Conservation (phyloP, 1,140 invertebrate species). For the Rhynchophorus ferrugineus region DNA sequence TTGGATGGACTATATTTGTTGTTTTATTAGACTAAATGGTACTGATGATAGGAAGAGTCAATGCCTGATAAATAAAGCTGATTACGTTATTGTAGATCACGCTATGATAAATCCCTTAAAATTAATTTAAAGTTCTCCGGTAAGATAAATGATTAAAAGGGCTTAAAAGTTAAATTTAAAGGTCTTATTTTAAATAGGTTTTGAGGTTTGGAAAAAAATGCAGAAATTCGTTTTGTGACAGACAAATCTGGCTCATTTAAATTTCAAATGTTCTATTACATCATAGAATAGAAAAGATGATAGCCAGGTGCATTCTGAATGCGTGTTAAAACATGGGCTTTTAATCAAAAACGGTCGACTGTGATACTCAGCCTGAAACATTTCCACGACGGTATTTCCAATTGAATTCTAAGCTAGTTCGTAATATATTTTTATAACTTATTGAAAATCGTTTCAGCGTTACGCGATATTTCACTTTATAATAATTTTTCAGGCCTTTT, state of each 20-base stretch:
- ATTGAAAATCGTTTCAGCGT: background rate
- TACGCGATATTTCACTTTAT: background rate
- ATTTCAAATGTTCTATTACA: background rate
- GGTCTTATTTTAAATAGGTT: too few relatives aligned
- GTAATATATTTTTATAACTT: background rate
- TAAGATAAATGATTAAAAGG: too few relatives aligned
- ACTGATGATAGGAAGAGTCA: too few relatives aligned
- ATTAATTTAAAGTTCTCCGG: too few relatives aligned
- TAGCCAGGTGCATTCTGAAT: background rate
- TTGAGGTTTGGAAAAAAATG: too few relatives aligned
- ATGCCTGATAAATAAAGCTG: too few relatives aligned
- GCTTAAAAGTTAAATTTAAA: too few relatives aligned
- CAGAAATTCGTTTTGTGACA: background rate
- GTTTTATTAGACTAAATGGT: too few relatives aligned
- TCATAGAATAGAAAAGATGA: background rate
- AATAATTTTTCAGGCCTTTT: background rate
- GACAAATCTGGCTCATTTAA: background rate
- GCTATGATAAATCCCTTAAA: too few relatives aligned
- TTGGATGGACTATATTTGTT: too few relatives aligned
- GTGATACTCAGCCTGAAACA: background rate
- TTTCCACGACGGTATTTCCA: background rate
- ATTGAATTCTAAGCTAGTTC: background rate
- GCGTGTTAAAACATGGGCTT: background rate
- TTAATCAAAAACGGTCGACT: background rate
- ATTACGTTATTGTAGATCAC: too few relatives aligned